Conservation (phyloP, 2,797 vertebrate species). For the Onychomys leucogaster region DNA sequence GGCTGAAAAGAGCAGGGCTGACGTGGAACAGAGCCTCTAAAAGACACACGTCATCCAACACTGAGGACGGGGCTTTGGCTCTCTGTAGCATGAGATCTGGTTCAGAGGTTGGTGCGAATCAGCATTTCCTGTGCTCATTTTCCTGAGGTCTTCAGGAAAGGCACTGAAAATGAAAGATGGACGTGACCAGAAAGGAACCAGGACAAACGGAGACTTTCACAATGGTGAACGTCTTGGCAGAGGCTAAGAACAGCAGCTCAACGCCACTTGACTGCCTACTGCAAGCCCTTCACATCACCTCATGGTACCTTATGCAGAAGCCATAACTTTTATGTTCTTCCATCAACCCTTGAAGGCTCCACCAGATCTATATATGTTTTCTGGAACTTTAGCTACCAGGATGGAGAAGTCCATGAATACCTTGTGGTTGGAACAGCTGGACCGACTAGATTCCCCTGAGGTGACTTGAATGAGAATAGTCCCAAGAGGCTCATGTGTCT, state of each 20-base stretch:
- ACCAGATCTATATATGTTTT: neutral
- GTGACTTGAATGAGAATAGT: neutral
- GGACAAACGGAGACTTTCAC: neutral
- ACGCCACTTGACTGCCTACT: neutral
- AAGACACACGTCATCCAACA: neutral
- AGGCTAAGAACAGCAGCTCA: neutral
- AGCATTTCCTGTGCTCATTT: neutral
- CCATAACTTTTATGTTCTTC: neutral
- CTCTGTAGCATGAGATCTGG: neutral
- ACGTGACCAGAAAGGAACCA: neutral
- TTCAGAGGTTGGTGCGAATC: neutral
- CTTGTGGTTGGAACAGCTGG: neutral
- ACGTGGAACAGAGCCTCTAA: neutral
- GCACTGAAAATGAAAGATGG: neutral
- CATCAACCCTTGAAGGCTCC: neutral
- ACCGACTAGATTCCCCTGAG: neutral
- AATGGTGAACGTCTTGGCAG: neutral
- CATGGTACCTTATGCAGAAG: neutral
- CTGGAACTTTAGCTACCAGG: neutral
- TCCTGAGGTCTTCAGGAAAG: neutral
- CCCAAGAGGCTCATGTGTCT: neutral
- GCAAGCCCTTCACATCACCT: neutral
- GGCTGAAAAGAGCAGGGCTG: neutral
- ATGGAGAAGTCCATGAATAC: neutral
- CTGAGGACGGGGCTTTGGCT: neutral